Evolutionary conservation across 2,888 invertebrate genomes (phyloP), one percentile per base, ranked within the genome.

Genomic region (Synanthedon vespiformis): DNA sequence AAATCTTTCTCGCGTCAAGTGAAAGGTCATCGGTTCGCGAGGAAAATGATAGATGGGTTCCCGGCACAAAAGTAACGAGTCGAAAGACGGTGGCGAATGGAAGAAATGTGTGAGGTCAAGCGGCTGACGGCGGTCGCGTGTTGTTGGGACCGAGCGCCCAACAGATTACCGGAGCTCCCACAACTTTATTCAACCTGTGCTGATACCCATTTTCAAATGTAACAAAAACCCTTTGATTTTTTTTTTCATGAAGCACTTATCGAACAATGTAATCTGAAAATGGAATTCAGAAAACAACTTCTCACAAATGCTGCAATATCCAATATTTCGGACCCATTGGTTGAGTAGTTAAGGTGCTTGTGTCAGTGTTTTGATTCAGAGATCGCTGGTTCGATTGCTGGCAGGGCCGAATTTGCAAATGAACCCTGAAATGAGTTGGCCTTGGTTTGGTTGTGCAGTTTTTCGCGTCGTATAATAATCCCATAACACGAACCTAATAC

Each of bases 41-140:
- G 63, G 64, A 74, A 77, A 74, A 82, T 84, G 80, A 82, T 80
- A 72, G 76, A 82, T 80, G 78, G 70, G 67, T 65, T 65, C 68
- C 61, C 68, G 68, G 68, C 68, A 71, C 67, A 75, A 77, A 76
- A 77, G 75, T 77, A 75, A 74, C 75, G 73, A 80, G 65, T 54
- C 67, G 61, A 60, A 62, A 16, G 48, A 16, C 22, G 48, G 22
- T 22, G 61, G 63, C 65, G 65, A 75, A 74, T 72, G 65, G 67
- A 68, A 72, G 72, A 74, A 73, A 79, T 71, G 73, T 72, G 74
- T 72, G 76, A 77, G 78, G 77, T 80, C 79, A 73, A 70, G 71
- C 72, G 71, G 65, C 67, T 70, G 70, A 75, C 73, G 69, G 63
- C 72, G 70, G 75, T 73, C 75, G 67, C 72, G 72, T 73, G 75